Conservation (phyloP, 1,140 invertebrate genomes). For the Danaus melanippus region DNA sequence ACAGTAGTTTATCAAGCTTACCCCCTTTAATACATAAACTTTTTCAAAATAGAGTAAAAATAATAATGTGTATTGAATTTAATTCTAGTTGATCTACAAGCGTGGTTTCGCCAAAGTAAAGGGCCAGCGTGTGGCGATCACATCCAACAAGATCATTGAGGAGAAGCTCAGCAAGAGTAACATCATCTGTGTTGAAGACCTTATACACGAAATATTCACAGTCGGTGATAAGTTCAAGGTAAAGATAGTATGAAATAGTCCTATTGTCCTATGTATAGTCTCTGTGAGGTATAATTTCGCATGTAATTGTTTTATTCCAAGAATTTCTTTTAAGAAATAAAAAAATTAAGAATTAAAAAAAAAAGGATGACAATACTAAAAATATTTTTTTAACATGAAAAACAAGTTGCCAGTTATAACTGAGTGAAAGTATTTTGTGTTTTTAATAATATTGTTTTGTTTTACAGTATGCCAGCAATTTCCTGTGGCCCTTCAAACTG, state of each 20-base stretch:
- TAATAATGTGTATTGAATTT: constrained; percentile 2
- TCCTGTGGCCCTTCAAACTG: constrained; percentile 99
- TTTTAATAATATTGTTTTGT: background rate
- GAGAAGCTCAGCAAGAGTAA: constrained; percentile 84
- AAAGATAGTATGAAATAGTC: too few species aligned
- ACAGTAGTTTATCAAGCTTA: too few species aligned
- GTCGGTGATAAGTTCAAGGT: constrained; percentile 68
- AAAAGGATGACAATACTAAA: too few species aligned
- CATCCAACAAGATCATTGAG: constrained; percentile 95
- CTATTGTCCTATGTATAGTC: too few species aligned
- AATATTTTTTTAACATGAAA: too few species aligned
- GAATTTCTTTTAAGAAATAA: too few species aligned
- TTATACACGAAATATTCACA: constrained; percentile 90
- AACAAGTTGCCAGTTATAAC: too few species aligned
- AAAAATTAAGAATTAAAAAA: too few species aligned
- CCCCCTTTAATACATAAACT: too few species aligned
- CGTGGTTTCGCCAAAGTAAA: constrained; percentile 96
- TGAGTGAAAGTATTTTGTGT: background rate
- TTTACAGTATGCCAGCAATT: constrained; percentile 92
- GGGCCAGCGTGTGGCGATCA: constrained; percentile 90
- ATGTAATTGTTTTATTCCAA: too few species aligned
- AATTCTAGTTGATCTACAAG: constrained; percentile 90
- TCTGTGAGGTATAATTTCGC: too few species aligned
- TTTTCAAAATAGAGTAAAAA: too few species aligned
- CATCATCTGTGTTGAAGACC: constrained; percentile 98